Evolutionary conservation across 2,797 vertebrate genomes (phyloP), one percentile per base, ranked within the genome.

Genomic region (Sebastes vulpes): DNA sequence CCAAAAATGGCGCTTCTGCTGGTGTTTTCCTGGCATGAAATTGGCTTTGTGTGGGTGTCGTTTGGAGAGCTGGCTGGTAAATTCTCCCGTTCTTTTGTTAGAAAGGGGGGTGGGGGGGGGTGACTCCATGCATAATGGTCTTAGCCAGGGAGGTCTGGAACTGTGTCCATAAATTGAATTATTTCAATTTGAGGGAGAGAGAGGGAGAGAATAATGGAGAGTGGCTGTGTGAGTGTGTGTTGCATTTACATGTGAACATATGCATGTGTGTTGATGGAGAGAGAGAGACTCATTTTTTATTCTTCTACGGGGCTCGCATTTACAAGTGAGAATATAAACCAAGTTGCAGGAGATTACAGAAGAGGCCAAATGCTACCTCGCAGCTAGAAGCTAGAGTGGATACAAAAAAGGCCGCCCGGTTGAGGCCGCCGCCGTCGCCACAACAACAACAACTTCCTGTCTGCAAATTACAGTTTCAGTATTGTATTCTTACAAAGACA

Each of bases 301-400:
- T 94, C 91, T 78, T 96, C 85, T 48, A 81, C 93, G 92, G 92
- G 95, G 95, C 95, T 96, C 96, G 93, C 94, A 97, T 97, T 97
- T 97, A 96, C 96, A 97, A 96, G 96, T 60, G 65, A 96, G 94
- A 97, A 97, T 96, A 95, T 77, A 89, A 91, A 95, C 90, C 95
- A 90, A 97, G 96, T 95, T 95, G 94, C 89, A 95, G 81, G 82
- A 94, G 91, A 95, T 97, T 96, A 97, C 95, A 95, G 95, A 94
- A 87, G 92, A 86, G 95, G 93, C 93, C 94, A 96, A 97, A 96
- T 87, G 85, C 86, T 91, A 84, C 79, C 64, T 84, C 84, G 77
- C 90, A 90, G 90, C 80, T 90, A 83, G 77, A 85, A 91, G 67
- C 84, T 92, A 77, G 57, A 82, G 21, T 71, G 58, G 68, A 56